Base-by-base conservation (phyloP, 2,113 vertebrate genomes). In the Cebus imitator region DNA sequence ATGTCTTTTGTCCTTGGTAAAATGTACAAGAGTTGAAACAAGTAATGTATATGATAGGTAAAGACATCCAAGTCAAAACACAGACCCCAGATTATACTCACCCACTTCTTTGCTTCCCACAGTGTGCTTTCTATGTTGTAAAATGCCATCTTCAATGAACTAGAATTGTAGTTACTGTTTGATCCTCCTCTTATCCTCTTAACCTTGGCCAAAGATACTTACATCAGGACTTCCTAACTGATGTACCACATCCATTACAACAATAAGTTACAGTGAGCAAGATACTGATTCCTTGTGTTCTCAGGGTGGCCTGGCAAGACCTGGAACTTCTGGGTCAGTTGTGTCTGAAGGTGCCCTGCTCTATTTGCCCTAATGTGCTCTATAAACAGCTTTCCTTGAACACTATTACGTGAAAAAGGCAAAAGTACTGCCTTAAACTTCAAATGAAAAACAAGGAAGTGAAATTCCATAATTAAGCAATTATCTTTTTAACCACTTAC, bases 381-480 rank as follows among this genome's bases (percentile, higher is more conserved):
- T 80, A 23, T 45, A 90, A 61, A 76, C 32, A 79, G 68, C 16
- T 97, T 94, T 68, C 73, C 91, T 82, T 84, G 25, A 84, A 79
- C 11, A 23, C 75, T 30, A 16, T 91, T 55, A 90, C 64, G 37
- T 73, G 27, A 75, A 78, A 83, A 90, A 66, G 48, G 6, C 35
- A 4, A 16, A 93, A 93, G 18, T 94, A 52, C 20, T 78, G 20
- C 86, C n/a, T 82, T 95, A 88, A 92, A 86, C 9, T 3, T 96
- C 40, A 90, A 73, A 57, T 83, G 80, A 94, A 80, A 95, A 90
- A 94, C 21, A 94, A 76, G 43, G 80, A 96, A 96, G 86, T 95
- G 45, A 83, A 96, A 94, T 87, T 93, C 50, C 55, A 25, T 43
- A 52, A 90, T 86, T 94, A 92, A 91, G 68, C 20, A 82, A 43